Evolutionary conservation across 2,113 vertebrate genomes (phyloP), one percentile per base, ranked within the genome.

Genomic region (Perca schrenkii): DNA sequence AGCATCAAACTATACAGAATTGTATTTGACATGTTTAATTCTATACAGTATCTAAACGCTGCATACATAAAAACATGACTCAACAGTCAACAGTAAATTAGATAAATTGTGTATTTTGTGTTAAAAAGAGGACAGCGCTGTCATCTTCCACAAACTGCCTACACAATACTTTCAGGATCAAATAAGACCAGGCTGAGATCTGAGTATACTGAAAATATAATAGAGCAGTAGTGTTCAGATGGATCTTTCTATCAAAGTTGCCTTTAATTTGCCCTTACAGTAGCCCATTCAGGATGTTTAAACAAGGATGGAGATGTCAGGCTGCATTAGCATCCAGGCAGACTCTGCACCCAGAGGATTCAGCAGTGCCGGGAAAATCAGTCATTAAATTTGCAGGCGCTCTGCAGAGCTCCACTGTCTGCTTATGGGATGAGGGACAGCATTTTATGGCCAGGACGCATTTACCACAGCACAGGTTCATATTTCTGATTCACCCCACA

Each of bases 361-460:
- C 79, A 11, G 58, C 85, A 49, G 70, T 83, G 86, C 83, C 31
- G 78, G 87, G 91, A 86, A 94, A 88, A 86, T 88, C 72, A 82
- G 81, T 95, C 94, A 95, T 95, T 95, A 95, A 94, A 93, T 90
- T 85, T 94, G 84, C 88, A 94, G 89, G 56, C 47, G 16, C 69
- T 91, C 83, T 58, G 83, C 83, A 68, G 71, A 77, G 74, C 74
- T 75, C 70, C 72, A 64, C 79, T 34, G 61, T 82, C 85, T 75
- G 81, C 80, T 80, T 56, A 64, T 47, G 49, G 85, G 77, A 84
- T 57, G 21, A 34, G 46, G 74, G 66, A 69, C 71, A 50, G 71
- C 17, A 5, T 50, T 82, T 82, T 63, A 60, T 8, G 75, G 70
- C 11, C 71, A 47, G 69, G 68, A 88, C 79, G 73, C 53, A 72